Evolutionary conservation across 2,888 invertebrate species (phyloP).

Genomic region (Caenorhabditis sp.): DNA sequence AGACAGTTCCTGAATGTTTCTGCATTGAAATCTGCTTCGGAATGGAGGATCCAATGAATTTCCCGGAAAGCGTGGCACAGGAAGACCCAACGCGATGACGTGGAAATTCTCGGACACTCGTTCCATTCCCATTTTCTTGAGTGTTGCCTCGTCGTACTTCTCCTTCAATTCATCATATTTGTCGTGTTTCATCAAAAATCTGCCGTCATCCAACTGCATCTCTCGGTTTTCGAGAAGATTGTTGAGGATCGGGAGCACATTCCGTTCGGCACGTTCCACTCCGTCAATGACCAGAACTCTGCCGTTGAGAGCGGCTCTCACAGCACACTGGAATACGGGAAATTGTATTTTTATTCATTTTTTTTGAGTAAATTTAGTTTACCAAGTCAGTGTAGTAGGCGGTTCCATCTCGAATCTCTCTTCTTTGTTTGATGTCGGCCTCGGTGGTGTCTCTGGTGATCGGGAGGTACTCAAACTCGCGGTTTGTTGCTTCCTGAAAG

Average conservation of each 20-base stretch:
- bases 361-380: not conserved
- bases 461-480: constrained; percentile 93
- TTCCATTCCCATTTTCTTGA: constrained; percentile 90
- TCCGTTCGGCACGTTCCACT: constrained; percentile 96
- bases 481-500: constrained; percentile 86
- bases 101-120: constrained; percentile 93
- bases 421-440: constrained; percentile 93
- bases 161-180: constrained; percentile 86
- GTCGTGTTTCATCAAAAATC: constrained; percentile 90
- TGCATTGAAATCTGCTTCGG: constrained; percentile 92
- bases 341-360: too few relatives aligned
- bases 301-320: constrained; percentile 91
- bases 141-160: constrained; percentile 87
- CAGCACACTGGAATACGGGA: constrained; percentile 86
- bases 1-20: constrained; percentile 84
- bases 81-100: constrained; percentile 92
- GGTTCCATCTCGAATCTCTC: constrained; percentile 91
- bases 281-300: constrained; percentile 92
- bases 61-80: constrained; percentile 90
- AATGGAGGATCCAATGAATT: constrained; percentile 94
- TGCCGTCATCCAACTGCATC: constrained; percentile 97
- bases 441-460: constrained; percentile 96
- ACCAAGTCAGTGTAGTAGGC: constrained; percentile 92
- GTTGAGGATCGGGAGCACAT: constrained; percentile 95
- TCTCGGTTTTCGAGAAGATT: constrained; percentile 95